Evolutionary conservation across 1,140 invertebrate genomes (phyloP).

Genomic region (Cryptotermes secundus): DNA sequence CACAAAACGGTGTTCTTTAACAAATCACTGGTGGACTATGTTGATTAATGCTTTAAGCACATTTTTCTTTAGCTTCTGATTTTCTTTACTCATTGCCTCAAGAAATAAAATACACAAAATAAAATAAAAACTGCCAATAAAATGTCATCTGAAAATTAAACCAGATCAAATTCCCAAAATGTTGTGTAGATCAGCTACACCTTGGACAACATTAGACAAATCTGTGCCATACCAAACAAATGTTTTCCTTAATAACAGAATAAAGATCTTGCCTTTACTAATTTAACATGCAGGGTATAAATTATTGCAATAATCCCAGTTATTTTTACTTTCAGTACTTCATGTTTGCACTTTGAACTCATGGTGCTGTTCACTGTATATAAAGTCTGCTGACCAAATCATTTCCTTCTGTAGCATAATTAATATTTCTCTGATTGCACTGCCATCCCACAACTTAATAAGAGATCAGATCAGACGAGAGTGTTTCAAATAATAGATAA

Average conservation of each 20-base stretch:
- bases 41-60: too few relatives aligned
- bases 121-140: too few relatives aligned
- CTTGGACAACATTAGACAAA: too few relatives aligned
- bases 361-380: neutral
- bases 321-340: neutral
- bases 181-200: too few relatives aligned
- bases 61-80: too few relatives aligned
- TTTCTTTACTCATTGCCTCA: too few relatives aligned
- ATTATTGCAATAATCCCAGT: neutral
- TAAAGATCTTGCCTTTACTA: neutral
- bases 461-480: conserved; percentile 72
- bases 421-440: conserved; percentile 19
- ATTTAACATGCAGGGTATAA: neutral
- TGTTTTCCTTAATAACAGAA: neutral
- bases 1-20: too few relatives aligned
- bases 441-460: neutral
- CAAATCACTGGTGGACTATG: too few relatives aligned
- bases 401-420: neutral
- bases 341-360: neutral
- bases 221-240: neutral
- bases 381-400: neutral
- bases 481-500: conserved; percentile 82
- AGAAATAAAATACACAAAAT: too few relatives aligned
- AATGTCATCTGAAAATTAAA: too few relatives aligned
- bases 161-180: too few relatives aligned